Conservation (phyloP, 2,888 invertebrate species). For the Adelphocoris suturalis region DNA sequence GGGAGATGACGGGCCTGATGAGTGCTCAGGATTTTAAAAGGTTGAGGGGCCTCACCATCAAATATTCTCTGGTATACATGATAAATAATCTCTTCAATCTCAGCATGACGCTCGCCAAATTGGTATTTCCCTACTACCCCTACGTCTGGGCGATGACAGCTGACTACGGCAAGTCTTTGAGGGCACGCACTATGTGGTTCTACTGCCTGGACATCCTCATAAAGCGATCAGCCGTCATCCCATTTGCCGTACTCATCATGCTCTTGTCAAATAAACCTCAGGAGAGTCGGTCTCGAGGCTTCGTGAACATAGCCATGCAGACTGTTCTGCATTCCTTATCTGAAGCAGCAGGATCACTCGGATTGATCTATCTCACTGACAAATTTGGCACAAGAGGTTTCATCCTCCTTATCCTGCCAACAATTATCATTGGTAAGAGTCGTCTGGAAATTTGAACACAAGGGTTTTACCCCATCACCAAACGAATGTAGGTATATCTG, state of each 20-base stretch:
- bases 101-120: not conserved
- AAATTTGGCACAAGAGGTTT: not conserved
- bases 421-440: not conserved
- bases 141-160: conserved; percentile 44
- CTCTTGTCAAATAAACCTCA: not conserved
- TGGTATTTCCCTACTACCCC: not conserved
- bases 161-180: not conserved
- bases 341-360: not conserved
- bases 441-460: too few relatives aligned
- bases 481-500: too few relatives aligned
- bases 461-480: too few relatives aligned
- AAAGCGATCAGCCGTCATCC: not conserved
- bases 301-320: not conserved
- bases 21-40: not conserved
- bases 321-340: not conserved
- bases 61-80: not conserved
- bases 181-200: conserved; percentile 27
- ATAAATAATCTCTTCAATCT: not conserved
- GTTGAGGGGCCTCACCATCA: not conserved
- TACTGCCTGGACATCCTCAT: conserved; percentile 15
- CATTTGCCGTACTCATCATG: not conserved
- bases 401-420: not conserved
- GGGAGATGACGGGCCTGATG: not conserved
- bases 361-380: not conserved
- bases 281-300: not conserved